phyloP scores from a whole-genome alignment of 2,113 vertebrate genomes.

The Corythornis madagascariensis region DNA sequence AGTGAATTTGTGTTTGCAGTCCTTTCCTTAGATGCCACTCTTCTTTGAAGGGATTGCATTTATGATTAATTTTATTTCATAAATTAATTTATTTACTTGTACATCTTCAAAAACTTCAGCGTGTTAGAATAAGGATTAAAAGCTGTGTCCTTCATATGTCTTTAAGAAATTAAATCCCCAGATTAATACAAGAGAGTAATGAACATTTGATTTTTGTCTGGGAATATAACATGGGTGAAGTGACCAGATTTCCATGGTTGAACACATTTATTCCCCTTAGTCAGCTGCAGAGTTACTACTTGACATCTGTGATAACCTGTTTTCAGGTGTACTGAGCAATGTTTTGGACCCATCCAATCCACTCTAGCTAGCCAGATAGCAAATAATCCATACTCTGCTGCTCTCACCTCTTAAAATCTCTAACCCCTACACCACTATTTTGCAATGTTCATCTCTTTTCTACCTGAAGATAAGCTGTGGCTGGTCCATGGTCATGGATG shows the following conservation, averaged over 20 bases:
- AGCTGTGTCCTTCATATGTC: not conserved
- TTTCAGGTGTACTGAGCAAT: not conserved
- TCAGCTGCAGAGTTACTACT: not conserved
- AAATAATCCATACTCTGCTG: not conserved
- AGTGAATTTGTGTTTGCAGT: not conserved
- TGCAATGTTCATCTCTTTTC: not conserved
- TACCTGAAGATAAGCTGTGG: not conserved
- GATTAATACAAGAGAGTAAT: not conserved
- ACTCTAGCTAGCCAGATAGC: not conserved
- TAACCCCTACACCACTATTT: not conserved
- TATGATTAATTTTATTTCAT: slow-evolving; percentile 19
- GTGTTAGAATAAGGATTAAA: not conserved
- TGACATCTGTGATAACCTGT: not conserved
- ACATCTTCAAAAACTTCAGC: slow-evolving; percentile 1
- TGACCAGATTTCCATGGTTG: not conserved
- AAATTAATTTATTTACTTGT: slow-evolving; percentile 40
- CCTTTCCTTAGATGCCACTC: slow-evolving; percentile 35
- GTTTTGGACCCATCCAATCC: not conserved
- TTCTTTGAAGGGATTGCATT: slow-evolving; percentile 40
- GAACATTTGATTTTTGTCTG: not conserved
- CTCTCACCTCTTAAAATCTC: not conserved
- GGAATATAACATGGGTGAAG: not conserved
- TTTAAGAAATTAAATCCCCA: not conserved
- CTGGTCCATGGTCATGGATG: not conserved
- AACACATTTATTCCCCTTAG: not conserved